Evolutionary conservation across 2,797 vertebrate genomes (phyloP).

Genomic region (Poeciliopsis turneri): DNA sequence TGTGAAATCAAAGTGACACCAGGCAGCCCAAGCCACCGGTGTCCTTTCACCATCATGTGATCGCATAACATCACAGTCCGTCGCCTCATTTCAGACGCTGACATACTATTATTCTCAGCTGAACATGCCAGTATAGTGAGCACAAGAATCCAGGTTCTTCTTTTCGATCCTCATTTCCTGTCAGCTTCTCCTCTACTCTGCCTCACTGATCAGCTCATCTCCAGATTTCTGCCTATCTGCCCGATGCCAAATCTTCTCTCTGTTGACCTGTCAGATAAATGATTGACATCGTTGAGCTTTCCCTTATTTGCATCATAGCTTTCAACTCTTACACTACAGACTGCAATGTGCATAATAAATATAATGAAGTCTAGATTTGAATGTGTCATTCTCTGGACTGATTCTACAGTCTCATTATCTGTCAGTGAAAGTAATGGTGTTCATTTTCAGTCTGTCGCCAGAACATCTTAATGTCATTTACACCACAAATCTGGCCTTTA

Average conservation of each 20-base stretch:
- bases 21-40: conserved; percentile 3
- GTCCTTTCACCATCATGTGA: conserved; percentile 19
- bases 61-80: conserved; percentile 39
- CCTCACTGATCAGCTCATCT: conserved; percentile 50
- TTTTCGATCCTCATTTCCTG: conserved; percentile 6
- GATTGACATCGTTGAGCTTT: conserved; percentile 61
- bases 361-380: conserved; percentile 12
- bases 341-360: conserved; percentile 18
- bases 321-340: conserved; percentile 30
- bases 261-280: conserved; percentile 34
- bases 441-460: neutral
- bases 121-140: conserved; percentile 52
- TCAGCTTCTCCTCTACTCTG: conserved; percentile 13
- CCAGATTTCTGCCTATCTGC: conserved; percentile 14
- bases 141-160: conserved; percentile 40
- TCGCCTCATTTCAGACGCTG: conserved; percentile 58
- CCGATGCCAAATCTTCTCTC: conserved; percentile 11
- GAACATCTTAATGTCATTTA: neutral
- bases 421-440: conserved; percentile 16
- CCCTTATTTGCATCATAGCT: conserved; percentile 68
- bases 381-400: conserved; percentile 20
- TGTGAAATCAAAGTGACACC: conserved; percentile 13
- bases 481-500: neutral
- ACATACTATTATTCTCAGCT: conserved; percentile 39
- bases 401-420: conserved; percentile 18